Conservation (phyloP, 2,888 invertebrate genomes). For the Salticus scenicus region DNA sequence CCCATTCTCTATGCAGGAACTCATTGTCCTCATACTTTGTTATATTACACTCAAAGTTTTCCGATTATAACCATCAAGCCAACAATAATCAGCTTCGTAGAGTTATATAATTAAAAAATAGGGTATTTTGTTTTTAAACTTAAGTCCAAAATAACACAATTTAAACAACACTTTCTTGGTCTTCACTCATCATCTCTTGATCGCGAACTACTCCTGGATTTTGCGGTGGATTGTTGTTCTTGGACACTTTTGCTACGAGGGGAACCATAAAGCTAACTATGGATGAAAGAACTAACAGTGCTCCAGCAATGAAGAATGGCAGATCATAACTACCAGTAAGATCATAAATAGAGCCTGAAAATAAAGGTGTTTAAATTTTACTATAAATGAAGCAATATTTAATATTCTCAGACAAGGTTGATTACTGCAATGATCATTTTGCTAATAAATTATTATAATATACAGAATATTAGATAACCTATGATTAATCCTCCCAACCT, state of each 20-base stretch:
- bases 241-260: slow-evolving; percentile 19
- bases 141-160: background rate
- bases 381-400: too few species aligned
- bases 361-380: too few species aligned
- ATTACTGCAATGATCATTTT: too few species aligned
- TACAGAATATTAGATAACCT: too few species aligned
- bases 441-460: too few species aligned
- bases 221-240: slow-evolving; percentile 13
- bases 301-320: slow-evolving; percentile 94
- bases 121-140: background rate
- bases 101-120: background rate
- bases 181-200: slow-evolving; percentile 55
- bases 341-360: slow-evolving; percentile 93
- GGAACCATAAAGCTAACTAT: slow-evolving; percentile 82
- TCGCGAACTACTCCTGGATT: slow-evolving; percentile 31
- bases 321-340: slow-evolving; percentile 88
- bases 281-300: slow-evolving; percentile 90
- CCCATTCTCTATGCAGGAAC: slow-evolving; percentile 9
- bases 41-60: slow-evolving; percentile 31
- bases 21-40: slow-evolving; percentile 34
- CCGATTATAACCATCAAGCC: slow-evolving; percentile 32
- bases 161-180: slow-evolving; percentile 63
- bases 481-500: too few species aligned
- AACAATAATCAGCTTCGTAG: slow-evolving; percentile 7
- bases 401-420: too few species aligned